phyloP scores from a whole-genome alignment of 2,797 vertebrate genomes.

The Ptychobarbus kaznakovi region DNA sequence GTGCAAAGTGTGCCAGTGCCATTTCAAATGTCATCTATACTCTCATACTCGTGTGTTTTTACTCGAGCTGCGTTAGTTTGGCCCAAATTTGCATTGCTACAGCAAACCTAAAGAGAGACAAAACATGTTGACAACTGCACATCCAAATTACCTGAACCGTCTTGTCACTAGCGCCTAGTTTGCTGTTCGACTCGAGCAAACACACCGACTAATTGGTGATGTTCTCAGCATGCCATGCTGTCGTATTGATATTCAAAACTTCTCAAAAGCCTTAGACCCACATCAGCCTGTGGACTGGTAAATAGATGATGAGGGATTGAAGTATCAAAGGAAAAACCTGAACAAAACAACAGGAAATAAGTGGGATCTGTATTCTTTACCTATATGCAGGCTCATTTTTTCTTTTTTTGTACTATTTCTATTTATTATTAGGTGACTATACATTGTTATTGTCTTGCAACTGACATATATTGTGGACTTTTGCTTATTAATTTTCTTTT shows the following conservation, averaged over 20 bases:
- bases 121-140: neutral
- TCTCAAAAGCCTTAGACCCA: slow-evolving; percentile 1
- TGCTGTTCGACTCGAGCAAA: slow-evolving; percentile 29
- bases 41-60: neutral
- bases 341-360: neutral
- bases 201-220: slow-evolving; percentile 31
- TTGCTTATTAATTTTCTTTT: neutral
- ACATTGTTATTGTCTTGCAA: neutral
- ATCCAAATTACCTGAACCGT: neutral
- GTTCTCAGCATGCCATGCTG: slow-evolving; percentile 23
- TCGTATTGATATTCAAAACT: slow-evolving; percentile 23
- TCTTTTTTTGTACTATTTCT: neutral
- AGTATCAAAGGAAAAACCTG: neutral
- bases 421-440: neutral
- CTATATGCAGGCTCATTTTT: no score
- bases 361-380: neutral
- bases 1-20: slow-evolving; percentile 14
- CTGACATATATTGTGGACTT: neutral
- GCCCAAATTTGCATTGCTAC: slow-evolving; percentile 9
- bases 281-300: neutral
- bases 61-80: neutral
- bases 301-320: slow-evolving; percentile 1
- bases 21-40: slow-evolving; percentile 23
- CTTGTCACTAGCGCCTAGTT: neutral
- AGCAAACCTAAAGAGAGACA: neutral